A percentile compares a stretch with the other conserved stretches of the same genome.
Evolutionary conservation across 2,797 vertebrate species (phyloP).

Genomic region (Glyptemys insculpta): DNA sequence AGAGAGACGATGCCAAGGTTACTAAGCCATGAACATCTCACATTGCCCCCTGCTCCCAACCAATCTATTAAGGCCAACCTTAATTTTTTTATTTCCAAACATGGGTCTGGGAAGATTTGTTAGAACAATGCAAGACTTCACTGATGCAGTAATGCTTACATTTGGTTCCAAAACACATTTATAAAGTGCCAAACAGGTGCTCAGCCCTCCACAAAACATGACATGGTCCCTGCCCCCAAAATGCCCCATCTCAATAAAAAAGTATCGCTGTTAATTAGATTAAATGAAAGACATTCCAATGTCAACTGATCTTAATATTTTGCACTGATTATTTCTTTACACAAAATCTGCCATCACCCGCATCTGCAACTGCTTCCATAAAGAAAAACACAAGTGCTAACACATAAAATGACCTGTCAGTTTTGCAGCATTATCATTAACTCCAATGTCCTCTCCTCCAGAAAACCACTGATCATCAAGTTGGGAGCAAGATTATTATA

Average conservation of each 20-base stretch:
- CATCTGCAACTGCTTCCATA: not conserved
- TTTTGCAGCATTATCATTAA: not conserved
- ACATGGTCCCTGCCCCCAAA: not conserved
- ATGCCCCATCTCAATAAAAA: not conserved
- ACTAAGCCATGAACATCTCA: not conserved
- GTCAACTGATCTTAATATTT: not conserved
- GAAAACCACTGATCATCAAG: not conserved
- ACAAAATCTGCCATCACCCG: slow-evolving; percentile 2
- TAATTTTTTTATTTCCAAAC: not conserved
- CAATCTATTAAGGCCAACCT: not conserved
- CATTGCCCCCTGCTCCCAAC: not conserved
- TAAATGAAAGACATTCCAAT: slow-evolving; percentile 13
- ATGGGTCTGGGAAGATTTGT: not conserved
- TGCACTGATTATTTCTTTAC: not conserved
- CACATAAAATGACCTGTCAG: not conserved
- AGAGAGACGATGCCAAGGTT: not conserved
- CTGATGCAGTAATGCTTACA: not conserved
- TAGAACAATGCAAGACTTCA: not conserved
- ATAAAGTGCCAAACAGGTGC: not conserved
- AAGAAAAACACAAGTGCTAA: not conserved
- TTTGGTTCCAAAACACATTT: not conserved
- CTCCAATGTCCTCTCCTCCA: not conserved
- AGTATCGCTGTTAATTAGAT: slow-evolving; percentile 28
- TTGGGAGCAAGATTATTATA: slow-evolving; percentile 1
- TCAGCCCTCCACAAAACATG: not conserved